Base-by-base conservation (phyloP, 2,888 invertebrate genomes). In the Plagodis pulveraria region DNA sequence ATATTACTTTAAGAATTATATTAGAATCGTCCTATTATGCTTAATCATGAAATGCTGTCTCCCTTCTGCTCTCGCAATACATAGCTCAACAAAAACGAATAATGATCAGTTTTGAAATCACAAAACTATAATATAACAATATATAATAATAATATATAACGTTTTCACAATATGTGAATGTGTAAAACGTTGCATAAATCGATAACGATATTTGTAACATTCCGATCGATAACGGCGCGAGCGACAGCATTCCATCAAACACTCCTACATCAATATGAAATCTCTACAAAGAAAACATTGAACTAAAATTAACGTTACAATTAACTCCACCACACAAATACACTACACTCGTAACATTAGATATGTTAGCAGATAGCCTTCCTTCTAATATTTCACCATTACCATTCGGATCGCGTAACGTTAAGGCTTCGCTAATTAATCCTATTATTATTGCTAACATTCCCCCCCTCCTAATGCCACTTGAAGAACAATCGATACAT, bases 1-100 rank as follows among this genome's bases (percentile, higher is more conserved):
- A 92, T 90, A 84, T 91, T 85, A 89, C 89, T 90, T 87, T 91
- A 91, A 92, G 91, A 92, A 92, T 92, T 91, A 92, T 92, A 91
- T 91, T 88, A 91, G 84, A 87, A 91, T 91, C 91, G 91, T 90
- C 91, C 91, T 79, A 81, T 72, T 67, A 69, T 77, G 85, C 76
- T 86, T 76, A 5, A 73, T 60, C 61, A 65, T 85, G 86, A 76
- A 90, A 89, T 90, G 89, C 87, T 84, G 53, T 69, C 82, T 71
- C 72, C 69, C 47, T 12, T 36, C 56, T 67, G 50, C 58, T 58
- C 52, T 58, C 52, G 63, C 62, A 58, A 59, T 69, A 65, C 64
- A 62, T 55, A 67, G 62, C 60, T 58, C 65, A 67, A 67, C 59
- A 62, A 59, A 70, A 68, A 67, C 46, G 63, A 67, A 68, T 44